phyloP scores from a whole-genome alignment of 1,140 invertebrate species.

The Triops cancriformis region DNA sequence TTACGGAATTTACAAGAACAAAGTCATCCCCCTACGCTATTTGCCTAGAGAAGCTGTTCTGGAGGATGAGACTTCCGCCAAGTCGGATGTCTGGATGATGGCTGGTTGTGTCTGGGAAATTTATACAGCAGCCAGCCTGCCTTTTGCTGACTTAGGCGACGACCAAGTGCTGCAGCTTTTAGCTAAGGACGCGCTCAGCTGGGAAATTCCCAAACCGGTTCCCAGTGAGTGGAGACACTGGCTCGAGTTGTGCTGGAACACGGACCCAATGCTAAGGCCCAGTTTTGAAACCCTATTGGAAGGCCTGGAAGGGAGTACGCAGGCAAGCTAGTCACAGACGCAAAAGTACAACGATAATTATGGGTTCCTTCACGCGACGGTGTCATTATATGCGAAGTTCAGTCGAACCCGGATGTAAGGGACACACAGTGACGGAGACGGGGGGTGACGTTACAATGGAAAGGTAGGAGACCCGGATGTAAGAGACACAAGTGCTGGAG shows the following conservation, averaged over 20 bases:
- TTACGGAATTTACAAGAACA: conserved; percentile 27
- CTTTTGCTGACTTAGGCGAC: conserved; percentile 71
- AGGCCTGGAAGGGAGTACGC: neutral
- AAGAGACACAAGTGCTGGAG: too few species aligned
- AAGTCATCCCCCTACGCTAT: conserved; percentile 72
- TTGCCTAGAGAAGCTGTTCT: conserved; percentile 76
- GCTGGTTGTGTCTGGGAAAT: conserved; percentile 86
- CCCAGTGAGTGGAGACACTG: conserved; percentile 20
- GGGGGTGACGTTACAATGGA: too few species aligned
- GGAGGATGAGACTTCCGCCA: conserved; percentile 84
- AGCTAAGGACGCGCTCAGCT: conserved; percentile 54
- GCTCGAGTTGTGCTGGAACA: conserved; percentile 20
- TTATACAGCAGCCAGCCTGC: conserved; percentile 74
- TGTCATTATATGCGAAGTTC: too few species aligned
- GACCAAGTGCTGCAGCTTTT: conserved; percentile 62
- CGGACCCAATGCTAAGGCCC: conserved; percentile 22
- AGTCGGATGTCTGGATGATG: conserved; percentile 89
- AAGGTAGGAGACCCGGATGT: too few species aligned
- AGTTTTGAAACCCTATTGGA: conserved; percentile 16
- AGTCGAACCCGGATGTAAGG: too few species aligned
- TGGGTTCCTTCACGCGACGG: too few species aligned
- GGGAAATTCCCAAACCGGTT: conserved; percentile 47
- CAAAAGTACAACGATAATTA: neutral
- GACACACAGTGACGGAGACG: too few species aligned
- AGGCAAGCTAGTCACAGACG: neutral